A percentile compares a stretch with the other conserved stretches of the same genome.
Conservation (phyloP, 30 jellyfish, hydroid and myxozoan species). For the Haliclystus octoradiatus region DNA sequence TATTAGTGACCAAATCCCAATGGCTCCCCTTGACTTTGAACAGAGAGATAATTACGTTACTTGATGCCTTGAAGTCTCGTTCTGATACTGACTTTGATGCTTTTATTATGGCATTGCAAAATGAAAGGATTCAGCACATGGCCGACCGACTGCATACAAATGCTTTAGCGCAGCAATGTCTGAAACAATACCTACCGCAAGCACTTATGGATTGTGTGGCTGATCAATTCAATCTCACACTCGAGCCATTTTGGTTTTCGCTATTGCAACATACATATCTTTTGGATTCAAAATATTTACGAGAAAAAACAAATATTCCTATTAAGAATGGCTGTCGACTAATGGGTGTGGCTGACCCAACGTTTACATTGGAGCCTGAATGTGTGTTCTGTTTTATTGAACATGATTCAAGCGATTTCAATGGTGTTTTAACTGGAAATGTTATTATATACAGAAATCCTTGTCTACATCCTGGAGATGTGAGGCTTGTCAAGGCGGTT, state of each 20-base stretch:
- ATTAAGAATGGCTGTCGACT: constrained; percentile 44
- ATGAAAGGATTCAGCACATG: constrained; percentile 29
- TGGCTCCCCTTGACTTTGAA: constrained; percentile 26
- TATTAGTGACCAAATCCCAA: constrained; percentile 30
- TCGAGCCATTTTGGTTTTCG: constrained; percentile 60
- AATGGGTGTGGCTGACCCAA: constrained; percentile 73
- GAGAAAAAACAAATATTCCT: constrained; percentile 45
- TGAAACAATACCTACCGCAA: constrained; percentile 33
- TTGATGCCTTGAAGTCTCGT: neutral
- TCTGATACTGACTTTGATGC: constrained; percentile 26
- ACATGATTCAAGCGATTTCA: constrained; percentile 3
- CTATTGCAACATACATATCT: constrained; percentile 52
- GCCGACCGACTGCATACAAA: constrained; percentile 42
- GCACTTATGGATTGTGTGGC: constrained; percentile 7
- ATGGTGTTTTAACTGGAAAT: constrained; percentile 18
- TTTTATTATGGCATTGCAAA: constrained; percentile 33
- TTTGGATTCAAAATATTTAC: constrained; percentile 20
- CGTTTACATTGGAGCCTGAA: constrained; percentile 37
- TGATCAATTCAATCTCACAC: constrained; percentile 26
- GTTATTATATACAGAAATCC: constrained; percentile 64
- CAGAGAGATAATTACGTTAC: constrained; percentile 64
- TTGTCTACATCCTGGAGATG: constrained; percentile 81
- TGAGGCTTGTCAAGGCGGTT: constrained; percentile 60
- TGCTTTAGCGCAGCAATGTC: constrained; percentile 25
- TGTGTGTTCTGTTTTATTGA: constrained; percentile 39